These are phyloP conservation scores for Lerema accius DNA, from an alignment of 1,140 invertebrate genomes.

Conservation along the genomic window DNA sequence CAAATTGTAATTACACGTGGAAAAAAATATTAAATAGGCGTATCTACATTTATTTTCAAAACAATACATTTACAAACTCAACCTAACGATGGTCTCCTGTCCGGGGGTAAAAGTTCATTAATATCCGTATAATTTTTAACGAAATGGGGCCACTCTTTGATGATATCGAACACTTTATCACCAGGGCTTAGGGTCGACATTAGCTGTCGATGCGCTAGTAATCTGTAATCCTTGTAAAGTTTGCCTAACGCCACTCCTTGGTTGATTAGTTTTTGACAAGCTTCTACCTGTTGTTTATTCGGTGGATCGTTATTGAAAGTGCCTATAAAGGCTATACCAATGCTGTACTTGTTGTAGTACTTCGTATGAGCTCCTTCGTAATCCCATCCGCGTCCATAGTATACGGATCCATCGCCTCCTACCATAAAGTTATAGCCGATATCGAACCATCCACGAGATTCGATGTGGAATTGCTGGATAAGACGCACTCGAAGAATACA, in stretches of 20 bases:
- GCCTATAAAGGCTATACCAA: conserved; percentile 89
- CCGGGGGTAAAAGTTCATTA: conserved; percentile 43
- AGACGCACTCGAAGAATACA: conserved; percentile 80
- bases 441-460: conserved; percentile 81
- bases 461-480: conserved; percentile 90
- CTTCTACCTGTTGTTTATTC: conserved; percentile 79
- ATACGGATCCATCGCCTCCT: conserved; percentile 88
- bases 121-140: conserved; percentile 51
- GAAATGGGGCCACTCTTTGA: conserved; percentile 85
- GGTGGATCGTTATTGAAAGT: conserved; percentile 82
- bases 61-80: too few species aligned
- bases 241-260: conserved; percentile 81
- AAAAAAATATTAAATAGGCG: too few species aligned
- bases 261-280: conserved; percentile 82
- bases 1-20: too few species aligned
- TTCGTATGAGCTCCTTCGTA: conserved; percentile 86
- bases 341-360: conserved; percentile 84
- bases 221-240: conserved; percentile 83
- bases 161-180: conserved; percentile 74
- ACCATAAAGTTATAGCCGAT: conserved; percentile 90
- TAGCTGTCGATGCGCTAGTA: conserved; percentile 86
- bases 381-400: conserved; percentile 87
- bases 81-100: not conserved
- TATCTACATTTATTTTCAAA: too few species aligned
- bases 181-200: conserved; percentile 86